Base-by-base conservation (phyloP, 2,113 vertebrate species). In the Indicator indicator region DNA sequence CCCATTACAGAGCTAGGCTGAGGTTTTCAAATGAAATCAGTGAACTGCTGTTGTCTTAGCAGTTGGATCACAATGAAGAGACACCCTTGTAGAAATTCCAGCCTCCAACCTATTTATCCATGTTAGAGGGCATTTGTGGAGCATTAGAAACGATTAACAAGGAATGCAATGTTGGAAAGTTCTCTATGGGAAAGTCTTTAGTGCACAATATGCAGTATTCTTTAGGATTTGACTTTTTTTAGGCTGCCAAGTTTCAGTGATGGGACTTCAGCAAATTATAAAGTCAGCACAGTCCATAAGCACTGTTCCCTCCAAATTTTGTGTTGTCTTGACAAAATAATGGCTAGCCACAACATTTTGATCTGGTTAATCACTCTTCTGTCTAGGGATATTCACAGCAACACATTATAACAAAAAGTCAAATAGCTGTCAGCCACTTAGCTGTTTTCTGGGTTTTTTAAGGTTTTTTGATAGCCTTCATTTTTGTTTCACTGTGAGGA, bases 331-430 rank as follows among this genome's bases (percentile, higher is more conserved):
- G 74, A 90, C 67, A 90, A 91, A 94, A 89, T 88, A 90, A 83
- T 70, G 87, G 38, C 63, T 82, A 94, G 60, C 72, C 70, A 83
- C 74, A 94, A 86, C 78, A 82, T 86, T 91, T 79, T 71, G 75
- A 82, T 88, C 38, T 67, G 46, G 36, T 77, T 90, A 82, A 96
- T 42, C 77, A 65, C 48, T 94, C 56, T 67, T 82, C 67, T 90
- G 48, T 86, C 72, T 94, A 72, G 69, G 68, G n/a, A 80, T 91
- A 70, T 95, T 96, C 88, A 73, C 78, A 93, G 62, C 19, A 77
- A 78, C 32, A 50, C 48, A 87, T 90, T 62, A 63, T 38, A 86
- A 59, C 23, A 77, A 77, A 42, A 95, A 83, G 56, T 69, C 75
- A 86, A 77, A 92, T 90, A 73, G 23, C 80, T 94, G 92, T 86